Evolutionary conservation across 2,888 invertebrate species (phyloP), one percentile per base, ranked within the genome.

Genomic region (Melanophora roralis): DNA sequence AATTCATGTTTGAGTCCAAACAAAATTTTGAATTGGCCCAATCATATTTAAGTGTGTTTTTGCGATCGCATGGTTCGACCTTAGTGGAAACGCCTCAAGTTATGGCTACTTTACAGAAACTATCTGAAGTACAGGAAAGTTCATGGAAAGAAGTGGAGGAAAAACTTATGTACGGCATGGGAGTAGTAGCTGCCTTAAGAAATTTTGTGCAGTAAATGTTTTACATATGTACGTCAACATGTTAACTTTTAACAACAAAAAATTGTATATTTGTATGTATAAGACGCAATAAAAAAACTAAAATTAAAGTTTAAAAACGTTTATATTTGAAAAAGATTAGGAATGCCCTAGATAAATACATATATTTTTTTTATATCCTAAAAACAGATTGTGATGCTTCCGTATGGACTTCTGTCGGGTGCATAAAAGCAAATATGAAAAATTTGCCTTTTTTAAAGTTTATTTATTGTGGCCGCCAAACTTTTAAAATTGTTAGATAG

Each of bases 1-100:
- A 92, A 72, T 90, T 90, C 71, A 94, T 95, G 91, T 91, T 98
- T 40, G 91, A 92, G 83, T 93, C 93, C 1, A 96, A 95, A 85
- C 92, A 89, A 80, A 93, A 98, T 90, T 98, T 97, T 89, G 98
- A 99, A 91, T 90, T 98, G 69, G 94, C 94, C 0, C 96, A 98
- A 88, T 94, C 98, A 0, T 98, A 98, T 90, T 91, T 98, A 77
- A 94, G 94, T 53, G 91, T 97, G 51, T 98, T 97, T 89, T 90
- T 99, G 36, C 97, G 97, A 90, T 92, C 93, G 43, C 95, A 96
- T 86, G 93, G 94, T 0, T 91, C 91, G 77, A 86, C 91, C 5
- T 91, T 96, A 64, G 91, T 92, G 0, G 90, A 92, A 60, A 91
- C 91, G 43, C 89, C 91, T 40, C 90, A 91, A 45, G 89, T 96